Evolutionary conservation across 2,888 invertebrate species (phyloP), one percentile per base, ranked within the genome.

Genomic region (Norana najaformis): DNA sequence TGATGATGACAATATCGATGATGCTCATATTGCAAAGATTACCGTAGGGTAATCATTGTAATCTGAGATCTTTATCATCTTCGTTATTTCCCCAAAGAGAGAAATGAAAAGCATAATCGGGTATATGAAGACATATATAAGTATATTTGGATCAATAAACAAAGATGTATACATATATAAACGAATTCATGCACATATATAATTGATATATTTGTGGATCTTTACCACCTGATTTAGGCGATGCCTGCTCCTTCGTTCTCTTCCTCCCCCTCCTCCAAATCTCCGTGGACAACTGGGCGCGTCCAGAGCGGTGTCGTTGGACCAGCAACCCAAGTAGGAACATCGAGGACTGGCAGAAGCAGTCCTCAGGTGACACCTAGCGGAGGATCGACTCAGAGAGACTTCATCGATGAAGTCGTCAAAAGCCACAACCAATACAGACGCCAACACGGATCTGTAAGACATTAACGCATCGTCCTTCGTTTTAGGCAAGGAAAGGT

Each of bases 381-480:
- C 13, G 69, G 69, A 69, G 69, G n/a, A 69, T n/a, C 8, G n/a
- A n/a, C 69, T 8, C 69, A 69, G n/a, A 30, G 69, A n/a, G 93
- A 93, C 23, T 94, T 94, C 90, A 93, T 93, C 23, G 92, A 93
- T n/a, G 93, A 93, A 14, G 92, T 92, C 14, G 92, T 94, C 13
- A 93, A 93, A 91, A 92, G 92, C 23, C 94, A 94, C 90, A 94
- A 94, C 92, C 91, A 92, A 20, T 90, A 92, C 89, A 91, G 94
- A 39, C 90, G 92, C 18, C 93, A 92, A 83, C 94, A 94, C 91
- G 93, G 93, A n/a, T 82, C 90, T 90, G 91, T 91, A 83, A 82
- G 85, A 69, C 69, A 11, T 13, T 13, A 41, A 16, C 41, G 18
- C 16, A 41, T 41, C 18, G 3, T 18, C 13, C 18, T 18, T 18